Base-by-base conservation (phyloP, 2,113 vertebrate species). In the Apteryx mantelli region DNA sequence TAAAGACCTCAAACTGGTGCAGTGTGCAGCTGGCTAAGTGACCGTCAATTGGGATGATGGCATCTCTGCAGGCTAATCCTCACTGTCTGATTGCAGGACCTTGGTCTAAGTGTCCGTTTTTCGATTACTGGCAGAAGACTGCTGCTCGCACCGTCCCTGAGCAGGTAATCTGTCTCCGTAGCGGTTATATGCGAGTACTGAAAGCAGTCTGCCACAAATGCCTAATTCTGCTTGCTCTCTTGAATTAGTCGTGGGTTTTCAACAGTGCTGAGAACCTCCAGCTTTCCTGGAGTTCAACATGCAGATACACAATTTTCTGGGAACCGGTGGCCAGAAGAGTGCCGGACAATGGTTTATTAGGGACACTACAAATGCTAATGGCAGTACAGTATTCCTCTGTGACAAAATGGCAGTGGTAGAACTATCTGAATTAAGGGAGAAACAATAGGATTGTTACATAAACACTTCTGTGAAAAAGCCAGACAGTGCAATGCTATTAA, bases 51-150 rank as follows among this genome's bases (percentile, higher is more conserved):
- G 80, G 55, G 7, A 17, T 25, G 58, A 65, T 42, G 63, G 18
- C 0, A 0, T 26, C 38, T 40, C 46, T 4, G 0, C 0, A 13
- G 44, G 48, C 85, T 94, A 25, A 88, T 22, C 56, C 32, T 25
- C 40, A 17, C 79, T 18, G 10, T 88, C 64, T 84, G 48, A 76
- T 44, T 81, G 78, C 95, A 97, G 97, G 76, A 93, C 86, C 85
- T 97, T 0, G 4, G 13, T 8, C 89, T 97, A 0, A 44, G 87
- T 0, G 75, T 36, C n/a, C 68, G 1, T 0, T 13, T 93, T 56
- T 95, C 94, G 0, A 14, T 97, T 3, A n/a, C 32, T 4, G 75
- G 70, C 22, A 60, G 88, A 58, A 74, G 56, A 9, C 93, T 97
- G 92, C 3, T 97, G 82, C 66, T 97, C 44, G 30, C 44, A 3